Evolutionary conservation across 2,113 vertebrate species (phyloP).

Genomic region (Semnornis frantzii): DNA sequence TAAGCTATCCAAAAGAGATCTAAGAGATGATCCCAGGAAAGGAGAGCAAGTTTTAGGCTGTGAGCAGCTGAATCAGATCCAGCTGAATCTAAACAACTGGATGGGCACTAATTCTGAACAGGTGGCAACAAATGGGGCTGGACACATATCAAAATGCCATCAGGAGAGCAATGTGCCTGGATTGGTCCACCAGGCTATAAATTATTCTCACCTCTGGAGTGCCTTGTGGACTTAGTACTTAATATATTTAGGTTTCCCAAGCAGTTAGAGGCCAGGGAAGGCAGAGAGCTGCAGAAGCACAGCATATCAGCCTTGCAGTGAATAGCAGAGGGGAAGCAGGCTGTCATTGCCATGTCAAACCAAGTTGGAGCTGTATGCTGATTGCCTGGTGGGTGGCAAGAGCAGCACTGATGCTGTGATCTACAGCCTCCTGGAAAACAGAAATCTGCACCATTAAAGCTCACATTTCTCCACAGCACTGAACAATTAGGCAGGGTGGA

Average conservation of each 20-base stretch:
- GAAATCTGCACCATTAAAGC: neutral
- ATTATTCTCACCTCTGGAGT: neutral
- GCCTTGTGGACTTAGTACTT: neutral
- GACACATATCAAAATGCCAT: neutral
- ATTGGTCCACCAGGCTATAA: neutral
- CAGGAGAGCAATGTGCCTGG: neutral
- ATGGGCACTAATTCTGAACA: neutral
- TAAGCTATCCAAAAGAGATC: neutral
- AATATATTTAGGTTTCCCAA: neutral
- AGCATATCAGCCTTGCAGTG: neutral
- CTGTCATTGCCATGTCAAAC: neutral
- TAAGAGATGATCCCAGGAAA: neutral
- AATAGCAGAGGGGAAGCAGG: neutral
- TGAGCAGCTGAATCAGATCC: neutral
- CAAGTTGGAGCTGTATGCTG: neutral
- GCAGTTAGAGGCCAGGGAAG: neutral
- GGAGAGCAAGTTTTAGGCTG: neutral
- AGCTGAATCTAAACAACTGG: neutral
- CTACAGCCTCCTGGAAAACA: constrained; percentile 11
- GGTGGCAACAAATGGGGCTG: neutral
- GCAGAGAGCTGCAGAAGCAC: neutral
- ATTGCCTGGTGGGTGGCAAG: constrained; percentile 2
- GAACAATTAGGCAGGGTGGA: constrained; percentile 36
- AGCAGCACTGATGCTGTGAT: neutral
- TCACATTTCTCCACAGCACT: neutral